Evolutionary conservation across 2,797 vertebrate species (phyloP).

Genomic region (Danio tinwini): DNA sequence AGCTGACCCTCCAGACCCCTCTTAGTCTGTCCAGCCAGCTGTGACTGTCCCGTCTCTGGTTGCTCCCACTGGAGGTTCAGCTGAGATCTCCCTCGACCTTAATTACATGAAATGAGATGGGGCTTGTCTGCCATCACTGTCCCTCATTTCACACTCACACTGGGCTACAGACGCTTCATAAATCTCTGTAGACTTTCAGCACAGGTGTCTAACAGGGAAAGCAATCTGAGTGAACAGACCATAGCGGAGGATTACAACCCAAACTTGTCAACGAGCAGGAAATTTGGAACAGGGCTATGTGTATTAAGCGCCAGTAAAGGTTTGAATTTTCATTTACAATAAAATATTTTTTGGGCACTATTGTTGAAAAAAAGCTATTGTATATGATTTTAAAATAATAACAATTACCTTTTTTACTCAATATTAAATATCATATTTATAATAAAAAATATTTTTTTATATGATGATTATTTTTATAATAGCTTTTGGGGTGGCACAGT

Average conservation of each 20-base stretch:
- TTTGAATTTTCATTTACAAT: too few relatives aligned
- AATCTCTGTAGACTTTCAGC: slow-evolving; percentile 51
- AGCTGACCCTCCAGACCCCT: slow-evolving; percentile 38
- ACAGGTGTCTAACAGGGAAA: slow-evolving; percentile 45
- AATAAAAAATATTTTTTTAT: too few relatives aligned
- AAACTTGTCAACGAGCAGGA: slow-evolving; percentile 3
- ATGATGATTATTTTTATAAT: too few relatives aligned
- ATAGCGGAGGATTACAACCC: slow-evolving; percentile 1
- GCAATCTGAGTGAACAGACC: slow-evolving; percentile 39
- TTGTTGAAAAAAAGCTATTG: too few relatives aligned
- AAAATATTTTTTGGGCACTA: too few relatives aligned
- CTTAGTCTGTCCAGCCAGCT: slow-evolving; percentile 34
- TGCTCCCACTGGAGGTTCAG: slow-evolving; percentile 20
- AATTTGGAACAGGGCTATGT: background rate
- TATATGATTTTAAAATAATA: too few relatives aligned
- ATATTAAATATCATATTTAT: too few relatives aligned
- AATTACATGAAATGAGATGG: slow-evolving; percentile 63
- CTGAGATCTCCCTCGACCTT: slow-evolving; percentile 54
- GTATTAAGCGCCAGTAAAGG: too few relatives aligned
- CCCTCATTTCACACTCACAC: slow-evolving; percentile 58
- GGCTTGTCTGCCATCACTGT: slow-evolving; percentile 55
- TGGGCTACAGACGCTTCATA: slow-evolving; percentile 52
- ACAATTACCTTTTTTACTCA: too few relatives aligned
- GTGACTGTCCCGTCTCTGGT: slow-evolving; percentile 29
- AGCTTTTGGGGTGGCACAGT: too few relatives aligned